phyloP scores from a whole-genome alignment of 2,888 invertebrate genomes.

The Eudemis profundana region DNA sequence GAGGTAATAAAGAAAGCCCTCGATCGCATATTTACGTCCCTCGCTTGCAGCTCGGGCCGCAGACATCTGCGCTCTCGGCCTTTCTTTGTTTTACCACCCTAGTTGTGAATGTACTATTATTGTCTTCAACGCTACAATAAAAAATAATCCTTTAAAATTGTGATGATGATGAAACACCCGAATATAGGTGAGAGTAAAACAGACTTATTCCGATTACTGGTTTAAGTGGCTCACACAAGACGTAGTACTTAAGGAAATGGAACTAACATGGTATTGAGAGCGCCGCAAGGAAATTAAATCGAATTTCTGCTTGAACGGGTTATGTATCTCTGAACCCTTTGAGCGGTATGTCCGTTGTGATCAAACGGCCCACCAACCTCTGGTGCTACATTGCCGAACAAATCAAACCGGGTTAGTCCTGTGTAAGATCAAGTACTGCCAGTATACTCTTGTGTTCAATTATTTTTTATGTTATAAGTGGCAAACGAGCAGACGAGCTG shows the following conservation, averaged over 20 bases:
- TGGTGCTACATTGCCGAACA: slow-evolving; percentile 20
- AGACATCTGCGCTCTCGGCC: too few relatives aligned
- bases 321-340: slow-evolving; percentile 69
- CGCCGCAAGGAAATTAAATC: slow-evolving; percentile 67
- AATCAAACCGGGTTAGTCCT: slow-evolving; percentile 6
- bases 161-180: too few relatives aligned
- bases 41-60: too few relatives aligned
- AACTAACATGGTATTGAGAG: slow-evolving; percentile 29
- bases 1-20: too few relatives aligned
- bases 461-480: not conserved
- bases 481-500: too few relatives aligned
- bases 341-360: slow-evolving; percentile 58
- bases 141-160: too few relatives aligned
- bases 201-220: slow-evolving; percentile 24
- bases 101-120: too few relatives aligned
- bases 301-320: slow-evolving; percentile 72
- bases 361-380: slow-evolving; percentile 57
- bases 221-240: slow-evolving; percentile 17
- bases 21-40: too few relatives aligned
- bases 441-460: not conserved
- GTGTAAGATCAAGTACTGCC: not conserved
- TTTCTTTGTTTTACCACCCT: too few relatives aligned
- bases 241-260: slow-evolving; percentile 2
- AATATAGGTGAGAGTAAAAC: not conserved
- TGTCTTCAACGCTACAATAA: too few relatives aligned